These are phyloP conservation scores for Megaleporinus macrocephalus DNA, from an alignment of 2,113 vertebrate genomes.

Conservation along the genomic window DNA sequence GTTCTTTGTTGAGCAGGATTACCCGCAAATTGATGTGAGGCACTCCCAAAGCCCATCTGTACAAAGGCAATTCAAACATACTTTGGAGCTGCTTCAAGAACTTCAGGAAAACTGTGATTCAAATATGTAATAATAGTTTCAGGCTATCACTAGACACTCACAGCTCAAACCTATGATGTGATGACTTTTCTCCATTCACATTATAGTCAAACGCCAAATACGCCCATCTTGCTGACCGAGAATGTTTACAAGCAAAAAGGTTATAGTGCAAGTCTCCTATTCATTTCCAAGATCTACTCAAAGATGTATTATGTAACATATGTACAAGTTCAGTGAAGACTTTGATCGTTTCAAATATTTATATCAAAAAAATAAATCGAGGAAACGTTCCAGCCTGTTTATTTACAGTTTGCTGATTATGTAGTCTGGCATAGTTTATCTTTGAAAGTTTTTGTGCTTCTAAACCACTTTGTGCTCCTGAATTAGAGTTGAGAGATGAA, in stretches of 20 bases:
- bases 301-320: neutral
- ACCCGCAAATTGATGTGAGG: constrained; percentile 29
- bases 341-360: neutral
- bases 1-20: constrained; percentile 1
- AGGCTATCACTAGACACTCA: neutral
- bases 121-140: neutral
- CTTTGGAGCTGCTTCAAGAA: neutral
- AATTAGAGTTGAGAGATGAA: neutral
- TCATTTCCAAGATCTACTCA: neutral
- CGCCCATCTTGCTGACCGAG: neutral
- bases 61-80: neutral
- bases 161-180: too few relatives aligned
- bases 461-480: neutral
- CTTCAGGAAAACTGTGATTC: neutral
- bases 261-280: neutral
- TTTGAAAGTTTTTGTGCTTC: neutral
- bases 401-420: neutral
- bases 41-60: neutral
- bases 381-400: neutral
- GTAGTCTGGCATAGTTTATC: neutral
- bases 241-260: neutral
- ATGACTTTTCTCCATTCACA: neutral
- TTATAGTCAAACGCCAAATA: neutral
- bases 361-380: neutral
- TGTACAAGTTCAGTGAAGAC: neutral